A percentile compares a stretch with the other conserved stretches of the same genome.
Conservation (phyloP, 2,113 vertebrate genomes). For the Euleptes europaea region DNA sequence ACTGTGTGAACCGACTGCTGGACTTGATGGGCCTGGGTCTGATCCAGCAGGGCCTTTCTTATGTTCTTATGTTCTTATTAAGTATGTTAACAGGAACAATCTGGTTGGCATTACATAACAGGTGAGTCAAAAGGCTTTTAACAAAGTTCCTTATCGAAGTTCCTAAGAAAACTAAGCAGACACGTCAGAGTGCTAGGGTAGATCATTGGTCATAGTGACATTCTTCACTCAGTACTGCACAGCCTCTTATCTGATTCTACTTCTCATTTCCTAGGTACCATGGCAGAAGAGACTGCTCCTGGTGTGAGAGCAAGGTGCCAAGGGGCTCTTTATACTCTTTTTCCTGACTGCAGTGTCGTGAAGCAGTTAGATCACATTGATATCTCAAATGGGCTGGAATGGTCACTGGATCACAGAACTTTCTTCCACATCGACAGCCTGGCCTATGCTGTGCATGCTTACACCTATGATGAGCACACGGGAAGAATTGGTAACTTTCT, state of each 20-base stretch:
- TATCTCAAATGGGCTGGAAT: slow-evolving; percentile 89
- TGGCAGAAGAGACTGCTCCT: slow-evolving; percentile 55
- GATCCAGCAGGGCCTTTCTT: too few species aligned
- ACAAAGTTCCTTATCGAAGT: neutral
- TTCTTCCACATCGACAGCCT: slow-evolving; percentile 90
- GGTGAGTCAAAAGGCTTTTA: neutral
- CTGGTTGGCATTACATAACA: neutral
- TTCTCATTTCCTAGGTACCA: slow-evolving; percentile 59
- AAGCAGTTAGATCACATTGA: slow-evolving; percentile 78
- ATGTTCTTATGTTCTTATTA: too few species aligned
- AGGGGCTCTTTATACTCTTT: slow-evolving; percentile 78
- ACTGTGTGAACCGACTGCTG: too few species aligned
- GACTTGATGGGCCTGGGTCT: too few species aligned
- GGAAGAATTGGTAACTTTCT: slow-evolving; percentile 72
- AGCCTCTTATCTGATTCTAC: neutral
- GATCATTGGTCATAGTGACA: neutral
- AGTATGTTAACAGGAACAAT: neutral
- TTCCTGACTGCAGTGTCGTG: slow-evolving; percentile 68
- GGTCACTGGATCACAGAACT: slow-evolving; percentile 84
- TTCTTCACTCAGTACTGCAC: neutral
- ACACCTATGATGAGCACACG: slow-evolving; percentile 77
- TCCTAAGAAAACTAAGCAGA: neutral
- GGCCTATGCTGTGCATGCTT: slow-evolving; percentile 77
- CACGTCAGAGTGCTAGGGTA: neutral
- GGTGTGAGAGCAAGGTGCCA: slow-evolving; percentile 70